These are phyloP conservation scores for Pseudolycoriella hygida DNA, from an alignment of 2,888 invertebrate species.

Conservation along the genomic window DNA sequence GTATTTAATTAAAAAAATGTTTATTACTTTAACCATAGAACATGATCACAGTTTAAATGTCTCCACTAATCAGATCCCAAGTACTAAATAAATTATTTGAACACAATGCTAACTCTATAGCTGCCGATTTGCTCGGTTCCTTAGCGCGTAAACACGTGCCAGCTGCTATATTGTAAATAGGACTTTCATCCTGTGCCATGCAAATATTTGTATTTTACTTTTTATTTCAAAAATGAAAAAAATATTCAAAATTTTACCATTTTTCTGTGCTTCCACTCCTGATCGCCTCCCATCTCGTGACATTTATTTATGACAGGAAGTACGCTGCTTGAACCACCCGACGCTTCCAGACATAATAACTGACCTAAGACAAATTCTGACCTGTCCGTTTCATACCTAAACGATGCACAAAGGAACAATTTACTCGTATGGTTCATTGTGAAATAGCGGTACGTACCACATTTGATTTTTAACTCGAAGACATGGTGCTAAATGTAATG, in stretches of 20 bases:
- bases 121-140: conserved; percentile 28
- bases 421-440: background rate
- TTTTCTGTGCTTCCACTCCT: conserved; percentile 78
- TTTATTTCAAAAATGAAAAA: background rate
- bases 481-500: conserved; percentile 51
- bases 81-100: conserved; percentile 31
- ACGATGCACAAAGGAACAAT: background rate
- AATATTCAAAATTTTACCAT: conserved; percentile 31
- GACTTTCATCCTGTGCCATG: conserved; percentile 45
- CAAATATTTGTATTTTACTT: conserved; percentile 6
- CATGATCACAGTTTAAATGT: too few relatives aligned
- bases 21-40: too few relatives aligned
- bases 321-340: conserved; percentile 30
- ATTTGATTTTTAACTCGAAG: conserved; percentile 46
- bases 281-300: conserved; percentile 78
- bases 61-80: conserved; percentile 31
- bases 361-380: conserved; percentile 70
- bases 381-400: conserved; percentile 63
- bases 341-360: conserved; percentile 68
- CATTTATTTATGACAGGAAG: conserved; percentile 72
- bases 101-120: conserved; percentile 42
- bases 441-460: conserved; percentile 28
- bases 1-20: too few relatives aligned
- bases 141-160: conserved; percentile 61
- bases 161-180: conserved; percentile 71